A percentile compares a stretch with the other conserved stretches of the same genome.
These are phyloP conservation scores for Troglohyphantes excavatus DNA, from an alignment of 2,888 invertebrate species.

Conservation along the genomic window DNA sequence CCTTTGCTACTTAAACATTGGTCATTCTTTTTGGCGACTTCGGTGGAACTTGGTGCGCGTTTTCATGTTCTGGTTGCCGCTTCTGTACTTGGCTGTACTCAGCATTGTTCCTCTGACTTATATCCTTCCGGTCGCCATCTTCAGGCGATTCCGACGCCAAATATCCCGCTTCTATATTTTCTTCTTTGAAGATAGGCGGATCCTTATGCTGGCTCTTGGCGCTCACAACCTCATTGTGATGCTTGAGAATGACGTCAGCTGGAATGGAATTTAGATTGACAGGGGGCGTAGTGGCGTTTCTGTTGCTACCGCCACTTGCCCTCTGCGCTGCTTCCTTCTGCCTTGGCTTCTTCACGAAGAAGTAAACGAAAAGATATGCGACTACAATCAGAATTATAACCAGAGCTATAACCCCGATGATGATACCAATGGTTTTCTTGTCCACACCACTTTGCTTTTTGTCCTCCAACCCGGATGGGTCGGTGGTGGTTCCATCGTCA, in stretches of 20 bases:
- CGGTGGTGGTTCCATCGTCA: background rate
- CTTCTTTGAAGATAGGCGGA: slow-evolving; percentile 60
- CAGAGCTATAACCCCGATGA: slow-evolving; percentile 28
- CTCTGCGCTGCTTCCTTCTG: background rate
- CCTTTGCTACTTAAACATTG: slow-evolving; percentile 8
- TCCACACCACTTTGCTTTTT: background rate
- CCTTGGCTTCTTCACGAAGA: slow-evolving; percentile 14
- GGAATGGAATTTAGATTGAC: slow-evolving; percentile 53
- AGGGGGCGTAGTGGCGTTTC: background rate
- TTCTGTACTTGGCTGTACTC: slow-evolving; percentile 25
- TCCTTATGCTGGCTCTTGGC: slow-evolving; percentile 54
- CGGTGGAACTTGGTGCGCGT: background rate
- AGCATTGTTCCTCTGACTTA: background rate
- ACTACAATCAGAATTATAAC: slow-evolving; percentile 15
- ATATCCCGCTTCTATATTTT: slow-evolving; percentile 13
- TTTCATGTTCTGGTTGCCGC: background rate
- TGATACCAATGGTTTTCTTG: slow-evolving; percentile 25
- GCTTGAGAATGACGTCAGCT: slow-evolving; percentile 56
- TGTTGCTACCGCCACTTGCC: background rate
- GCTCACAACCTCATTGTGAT: slow-evolving; percentile 54
- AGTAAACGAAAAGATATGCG: slow-evolving; percentile 37
- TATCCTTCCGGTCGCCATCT: background rate
- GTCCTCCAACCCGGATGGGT: background rate
- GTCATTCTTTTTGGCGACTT: slow-evolving; percentile 65
- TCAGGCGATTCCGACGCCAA: background rate